phyloP scores from a whole-genome alignment of 2,113 vertebrate species.

The Daubentonia madagascariensis region DNA sequence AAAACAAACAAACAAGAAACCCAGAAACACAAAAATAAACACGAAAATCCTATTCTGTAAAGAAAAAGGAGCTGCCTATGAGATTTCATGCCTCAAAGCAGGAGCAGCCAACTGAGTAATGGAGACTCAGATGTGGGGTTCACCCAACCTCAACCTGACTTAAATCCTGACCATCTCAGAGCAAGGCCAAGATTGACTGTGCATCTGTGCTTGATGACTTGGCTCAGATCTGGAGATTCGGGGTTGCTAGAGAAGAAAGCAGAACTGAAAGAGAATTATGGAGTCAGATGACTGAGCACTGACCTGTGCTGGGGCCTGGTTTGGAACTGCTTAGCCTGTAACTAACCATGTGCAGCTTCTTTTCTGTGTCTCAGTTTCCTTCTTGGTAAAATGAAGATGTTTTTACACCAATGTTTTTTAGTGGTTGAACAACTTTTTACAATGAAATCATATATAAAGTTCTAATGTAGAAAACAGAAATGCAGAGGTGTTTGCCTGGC shows the following conservation, averaged over 20 bases:
- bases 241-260: background rate
- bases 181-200: background rate
- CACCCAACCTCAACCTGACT: background rate
- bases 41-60: background rate
- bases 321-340: background rate
- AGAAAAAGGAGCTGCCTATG: background rate
- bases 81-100: background rate
- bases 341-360: background rate
- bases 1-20: background rate
- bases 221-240: background rate
- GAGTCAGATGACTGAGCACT: background rate
- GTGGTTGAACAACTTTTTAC: background rate
- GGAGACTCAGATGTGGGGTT: background rate
- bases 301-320: background rate
- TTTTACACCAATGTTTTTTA: background rate
- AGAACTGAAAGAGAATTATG: background rate
- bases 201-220: background rate
- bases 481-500: background rate
- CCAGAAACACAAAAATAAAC: background rate
- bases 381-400: conserved; percentile 17
- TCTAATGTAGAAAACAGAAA: background rate
- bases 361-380: background rate
- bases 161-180: background rate
- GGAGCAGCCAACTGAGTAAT: background rate
- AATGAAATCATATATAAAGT: background rate